These are phyloP conservation scores for Teleopsis dalmanni DNA, from an alignment of 1,140 invertebrate genomes.

Conservation along the genomic window DNA sequence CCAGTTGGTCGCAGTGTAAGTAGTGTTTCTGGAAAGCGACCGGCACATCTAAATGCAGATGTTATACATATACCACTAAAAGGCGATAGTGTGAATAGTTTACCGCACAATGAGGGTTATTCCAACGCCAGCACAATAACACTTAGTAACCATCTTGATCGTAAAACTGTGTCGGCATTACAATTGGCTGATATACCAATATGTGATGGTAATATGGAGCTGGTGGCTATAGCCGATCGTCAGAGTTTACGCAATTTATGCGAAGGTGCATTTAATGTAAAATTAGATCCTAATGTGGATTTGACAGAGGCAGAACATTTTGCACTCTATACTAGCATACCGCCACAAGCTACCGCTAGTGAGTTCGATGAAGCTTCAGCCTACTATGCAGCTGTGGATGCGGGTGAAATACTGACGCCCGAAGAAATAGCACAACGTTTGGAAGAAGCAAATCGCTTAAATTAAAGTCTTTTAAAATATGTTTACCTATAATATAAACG, in stretches of 20 bases:
- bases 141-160: constrained; percentile 29
- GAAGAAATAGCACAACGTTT: constrained; percentile 38
- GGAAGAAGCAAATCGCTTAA: constrained; percentile 23
- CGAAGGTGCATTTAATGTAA: constrained; percentile 38
- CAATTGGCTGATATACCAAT: constrained; percentile 42
- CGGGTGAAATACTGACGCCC: constrained; percentile 51
- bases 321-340: constrained; percentile 73
- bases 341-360: constrained; percentile 72
- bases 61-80: constrained; percentile 56
- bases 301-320: constrained; percentile 80
- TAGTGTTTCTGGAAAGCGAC: constrained; percentile 50
- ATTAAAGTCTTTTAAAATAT: no score
- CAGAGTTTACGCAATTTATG: constrained; percentile 40
- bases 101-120: constrained; percentile 32
- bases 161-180: constrained; percentile 39
- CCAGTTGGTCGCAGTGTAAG: constrained; percentile 51
- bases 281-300: constrained; percentile 48
- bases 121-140: constrained; percentile 38
- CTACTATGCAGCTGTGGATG: constrained; percentile 77
- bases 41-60: constrained; percentile 36
- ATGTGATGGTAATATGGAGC: constrained; percentile 40
- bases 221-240: constrained; percentile 42
- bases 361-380: constrained; percentile 81
- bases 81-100: constrained; percentile 44
- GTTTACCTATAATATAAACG: no score